Percentiles rank a stretch among this genome's conserved stretches.
phyloP scores from a whole-genome alignment of 2,113 vertebrate species.

The Lagopus leucura region DNA sequence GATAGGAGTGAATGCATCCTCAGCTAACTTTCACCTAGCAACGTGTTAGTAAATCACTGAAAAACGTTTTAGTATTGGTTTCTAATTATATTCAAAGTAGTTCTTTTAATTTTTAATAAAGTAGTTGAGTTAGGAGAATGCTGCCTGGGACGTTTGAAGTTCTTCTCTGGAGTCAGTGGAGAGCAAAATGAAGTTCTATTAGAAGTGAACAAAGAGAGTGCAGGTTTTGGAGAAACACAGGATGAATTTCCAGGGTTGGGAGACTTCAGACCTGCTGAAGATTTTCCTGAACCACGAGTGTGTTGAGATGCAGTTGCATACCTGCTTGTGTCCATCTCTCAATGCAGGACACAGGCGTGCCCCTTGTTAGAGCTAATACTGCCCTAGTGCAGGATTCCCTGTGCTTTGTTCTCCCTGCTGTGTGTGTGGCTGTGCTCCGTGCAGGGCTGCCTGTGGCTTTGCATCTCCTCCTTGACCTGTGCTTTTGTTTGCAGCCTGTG shows the following conservation, averaged over 20 bases:
- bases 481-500: background rate
- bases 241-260: background rate
- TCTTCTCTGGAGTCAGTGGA: background rate
- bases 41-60: background rate
- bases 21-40: background rate
- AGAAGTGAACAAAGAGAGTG: background rate
- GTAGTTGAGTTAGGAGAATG: background rate
- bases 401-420: background rate
- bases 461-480: background rate
- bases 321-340: background rate
- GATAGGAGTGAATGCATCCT: background rate
- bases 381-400: background rate
- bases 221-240: background rate
- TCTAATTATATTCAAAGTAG: background rate
- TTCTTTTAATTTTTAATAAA: background rate
- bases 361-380: background rate
- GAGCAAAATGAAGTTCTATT: background rate
- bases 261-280: background rate
- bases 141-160: background rate
- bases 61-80: background rate
- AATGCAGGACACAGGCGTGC: background rate
- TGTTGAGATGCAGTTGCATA: background rate
- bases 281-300: background rate
- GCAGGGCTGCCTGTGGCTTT: background rate
- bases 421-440: background rate